Evolutionary conservation across 1,140 invertebrate genomes (phyloP), one percentile per base, ranked within the genome.

Genomic region (Pseudomyrmex sp.): DNA sequence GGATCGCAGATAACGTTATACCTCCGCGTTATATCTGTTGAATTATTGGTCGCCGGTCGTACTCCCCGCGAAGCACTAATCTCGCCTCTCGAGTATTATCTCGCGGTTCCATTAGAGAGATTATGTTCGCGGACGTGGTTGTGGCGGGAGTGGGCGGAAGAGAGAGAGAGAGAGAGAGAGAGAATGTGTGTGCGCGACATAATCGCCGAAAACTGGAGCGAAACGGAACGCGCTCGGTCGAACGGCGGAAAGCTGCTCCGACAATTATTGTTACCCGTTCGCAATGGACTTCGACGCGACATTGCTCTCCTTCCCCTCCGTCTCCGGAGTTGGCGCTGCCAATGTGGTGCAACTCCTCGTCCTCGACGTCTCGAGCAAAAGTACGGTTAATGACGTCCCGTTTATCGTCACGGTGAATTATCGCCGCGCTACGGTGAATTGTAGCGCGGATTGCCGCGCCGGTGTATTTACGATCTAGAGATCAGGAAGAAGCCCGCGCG

Each of bases 51-150:
- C 52, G 59, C 20, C 10, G 4, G 44, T 58, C 46, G 62, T 54
- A 52, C 13, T 10, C 26, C n/a, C 20, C 13, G 35, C 26, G 18
- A 61, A 58, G 35, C 44, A 20, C 18, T 54, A 26, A 58, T 76
- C 26, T 63, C 48, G 35, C 26, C 35, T 20, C 59, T 20, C 18
- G 65, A 26, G 50, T 35, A 44, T 48, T 61, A 66, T 65, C 50
- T 73, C 69, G 61, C 13, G 26, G 44, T 84, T 88, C 85, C 86
- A 87, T 88, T 88, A 88, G 74, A 76, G 58, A 87, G 82, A 88
- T 88, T 87, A 88, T 74, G 82, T 48, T 62, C 62, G 54, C 23
- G n/a, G 48, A 12, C 26, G 5, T n/a, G 35, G 58, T 18, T 9
- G 58, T 20, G n/a, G n/a, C 7, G 58, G 58, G 13, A 18, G 15